phyloP scores from a whole-genome alignment of 2,888 invertebrate species.

The Antheraea assamensis region DNA sequence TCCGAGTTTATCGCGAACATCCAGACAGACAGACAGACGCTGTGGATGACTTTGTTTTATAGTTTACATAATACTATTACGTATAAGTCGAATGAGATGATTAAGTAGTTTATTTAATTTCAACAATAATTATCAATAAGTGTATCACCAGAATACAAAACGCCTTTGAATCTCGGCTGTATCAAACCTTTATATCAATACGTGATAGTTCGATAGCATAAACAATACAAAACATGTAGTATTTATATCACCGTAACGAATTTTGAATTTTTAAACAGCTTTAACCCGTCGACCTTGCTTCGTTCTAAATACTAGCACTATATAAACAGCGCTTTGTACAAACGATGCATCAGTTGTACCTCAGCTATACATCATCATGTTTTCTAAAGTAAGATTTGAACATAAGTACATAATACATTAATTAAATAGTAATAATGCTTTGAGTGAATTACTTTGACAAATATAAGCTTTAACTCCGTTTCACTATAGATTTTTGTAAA shows the following conservation, averaged over 20 bases:
- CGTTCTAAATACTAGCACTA: constrained; percentile 52
- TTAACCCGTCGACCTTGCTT: constrained; percentile 64
- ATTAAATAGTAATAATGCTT: neutral
- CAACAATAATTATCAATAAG: neutral
- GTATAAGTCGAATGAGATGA: neutral
- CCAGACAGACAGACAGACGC: no score
- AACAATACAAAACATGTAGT: neutral
- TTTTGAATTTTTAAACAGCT: constrained; percentile 26
- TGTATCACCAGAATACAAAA: neutral
- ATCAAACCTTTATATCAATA: neutral
- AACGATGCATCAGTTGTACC: constrained; percentile 56
- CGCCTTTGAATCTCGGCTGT: neutral
- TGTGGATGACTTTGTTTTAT: no score
- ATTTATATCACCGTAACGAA: constrained; percentile 11
- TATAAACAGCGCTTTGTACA: constrained; percentile 52
- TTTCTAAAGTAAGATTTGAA: constrained; percentile 63
- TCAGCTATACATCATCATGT: constrained; percentile 57
- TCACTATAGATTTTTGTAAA: no score
- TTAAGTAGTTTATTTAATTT: neutral
- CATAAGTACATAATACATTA: neutral
- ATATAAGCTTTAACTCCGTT: neutral
- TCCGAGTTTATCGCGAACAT: no score
- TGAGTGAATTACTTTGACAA: neutral
- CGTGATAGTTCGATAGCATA: neutral
- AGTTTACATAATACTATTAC: no score